phyloP scores from a whole-genome alignment of 2,888 invertebrate genomes.

The Lottia gigantea region DNA sequence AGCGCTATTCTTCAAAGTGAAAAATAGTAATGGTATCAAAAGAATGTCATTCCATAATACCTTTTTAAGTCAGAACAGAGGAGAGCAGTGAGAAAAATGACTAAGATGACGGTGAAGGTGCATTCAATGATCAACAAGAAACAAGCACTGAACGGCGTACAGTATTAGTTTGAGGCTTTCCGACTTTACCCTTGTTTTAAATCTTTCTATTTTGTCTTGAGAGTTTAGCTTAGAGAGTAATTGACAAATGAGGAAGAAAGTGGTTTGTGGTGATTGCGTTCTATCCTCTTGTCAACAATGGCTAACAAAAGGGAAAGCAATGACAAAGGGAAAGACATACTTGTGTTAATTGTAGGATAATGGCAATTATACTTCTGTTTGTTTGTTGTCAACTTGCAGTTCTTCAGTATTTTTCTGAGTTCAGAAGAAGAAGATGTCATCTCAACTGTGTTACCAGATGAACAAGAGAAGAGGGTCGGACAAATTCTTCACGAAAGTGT shows the following conservation, averaged over 20 bases:
- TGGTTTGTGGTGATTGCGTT: neutral
- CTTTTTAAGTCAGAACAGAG: slow-evolving; percentile 10
- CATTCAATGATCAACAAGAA: neutral
- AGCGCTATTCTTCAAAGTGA: slow-evolving; percentile 19
- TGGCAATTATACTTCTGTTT: slow-evolving; percentile 2
- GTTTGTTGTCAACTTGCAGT: neutral
- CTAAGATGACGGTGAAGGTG: neutral
- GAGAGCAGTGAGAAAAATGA: slow-evolving; percentile 4
- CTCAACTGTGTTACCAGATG: neutral
- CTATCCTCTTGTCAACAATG: neutral
- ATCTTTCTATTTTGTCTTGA: slow-evolving; percentile 9
- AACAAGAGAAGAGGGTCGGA: neutral
- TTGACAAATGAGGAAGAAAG: slow-evolving; percentile 4
- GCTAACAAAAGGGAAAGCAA: slow-evolving; percentile 15
- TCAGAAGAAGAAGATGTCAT: neutral
- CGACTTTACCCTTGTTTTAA: slow-evolving; percentile 7
- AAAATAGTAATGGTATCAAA: slow-evolving; percentile 16
- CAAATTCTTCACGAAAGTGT: too few species aligned
- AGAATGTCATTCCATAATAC: slow-evolving; percentile 20
- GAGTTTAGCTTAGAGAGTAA: slow-evolving; percentile 8
- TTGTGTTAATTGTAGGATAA: slow-evolving; percentile 14
- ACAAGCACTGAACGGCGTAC: slow-evolving; percentile 1
- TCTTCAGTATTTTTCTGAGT: neutral
- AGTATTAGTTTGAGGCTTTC: slow-evolving; percentile 8
- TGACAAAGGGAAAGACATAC: slow-evolving; percentile 3